Evolutionary conservation across 2,797 vertebrate species (phyloP).

Genomic region (Oceanodroma leucorhoa): DNA sequence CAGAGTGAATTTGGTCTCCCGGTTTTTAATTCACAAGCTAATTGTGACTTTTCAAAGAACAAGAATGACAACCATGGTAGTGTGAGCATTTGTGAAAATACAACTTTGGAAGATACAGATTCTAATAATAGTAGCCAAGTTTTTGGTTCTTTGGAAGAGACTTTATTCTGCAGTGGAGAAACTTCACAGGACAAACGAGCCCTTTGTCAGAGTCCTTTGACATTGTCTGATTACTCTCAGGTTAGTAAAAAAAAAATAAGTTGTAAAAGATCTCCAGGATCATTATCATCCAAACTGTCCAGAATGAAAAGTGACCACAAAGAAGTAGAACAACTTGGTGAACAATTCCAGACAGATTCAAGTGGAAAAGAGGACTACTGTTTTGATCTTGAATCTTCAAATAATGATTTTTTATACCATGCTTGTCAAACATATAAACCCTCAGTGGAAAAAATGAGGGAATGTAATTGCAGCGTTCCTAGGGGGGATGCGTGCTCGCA

Average conservation of each 20-base stretch:
- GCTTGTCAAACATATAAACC: background rate
- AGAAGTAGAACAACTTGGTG: constrained; percentile 21
- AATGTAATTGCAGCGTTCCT: background rate
- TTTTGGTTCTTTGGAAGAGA: constrained; percentile 9
- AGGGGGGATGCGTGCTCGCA: background rate
- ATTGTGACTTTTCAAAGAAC: constrained; percentile 12
- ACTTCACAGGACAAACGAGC: background rate
- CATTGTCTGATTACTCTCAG: constrained; percentile 44
- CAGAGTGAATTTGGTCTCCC: background rate
- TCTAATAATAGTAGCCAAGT: background rate
- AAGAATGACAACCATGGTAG: background rate
- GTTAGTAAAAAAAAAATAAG: constrained; percentile 17
- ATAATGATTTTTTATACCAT: background rate
- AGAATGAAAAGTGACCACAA: constrained; percentile 75
- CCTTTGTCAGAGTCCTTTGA: constrained; percentile 11
- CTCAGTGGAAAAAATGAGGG: background rate
- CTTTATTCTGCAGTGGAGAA: constrained; percentile 14
- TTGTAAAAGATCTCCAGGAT: constrained; percentile 57
- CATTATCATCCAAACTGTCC: constrained; percentile 86
- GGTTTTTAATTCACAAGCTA: background rate
- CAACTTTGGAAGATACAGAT: background rate
- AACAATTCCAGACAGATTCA: constrained; percentile 17
- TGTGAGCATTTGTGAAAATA: background rate
- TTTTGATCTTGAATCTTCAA: background rate
- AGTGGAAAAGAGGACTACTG: background rate